Evolutionary conservation across 2,888 invertebrate genomes (phyloP).

Genomic region (Magallana nippona): DNA sequence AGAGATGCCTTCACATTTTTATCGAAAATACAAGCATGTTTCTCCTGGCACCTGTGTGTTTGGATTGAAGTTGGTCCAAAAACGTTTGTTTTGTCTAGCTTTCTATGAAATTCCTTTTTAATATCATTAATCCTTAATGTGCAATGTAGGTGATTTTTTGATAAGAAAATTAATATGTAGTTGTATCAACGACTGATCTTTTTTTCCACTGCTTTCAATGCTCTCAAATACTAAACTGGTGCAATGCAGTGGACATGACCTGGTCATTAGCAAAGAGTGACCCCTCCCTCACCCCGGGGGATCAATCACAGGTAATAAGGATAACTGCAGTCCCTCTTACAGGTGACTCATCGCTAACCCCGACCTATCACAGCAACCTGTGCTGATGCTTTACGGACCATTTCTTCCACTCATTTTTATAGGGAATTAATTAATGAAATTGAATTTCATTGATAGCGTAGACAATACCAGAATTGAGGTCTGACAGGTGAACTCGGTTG

Average conservation of each 20-base stretch:
- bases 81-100: not conserved
- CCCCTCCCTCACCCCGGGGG: not conserved
- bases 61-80: not conserved
- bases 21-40: not conserved
- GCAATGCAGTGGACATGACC: not conserved
- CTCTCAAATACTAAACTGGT: too few relatives aligned
- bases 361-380: not conserved
- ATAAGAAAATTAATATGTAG: too few relatives aligned
- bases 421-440: constrained; percentile 12
- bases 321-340: not conserved
- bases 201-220: too few relatives aligned
- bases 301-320: constrained; percentile 24
- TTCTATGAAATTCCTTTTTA: too few relatives aligned
- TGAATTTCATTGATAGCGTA: not conserved
- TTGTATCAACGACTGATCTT: too few relatives aligned
- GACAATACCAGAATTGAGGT: not conserved
- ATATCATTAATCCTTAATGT: too few relatives aligned
- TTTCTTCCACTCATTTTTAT: not conserved
- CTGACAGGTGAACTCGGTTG: constrained; percentile 3
- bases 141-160: too few relatives aligned
- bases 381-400: not conserved
- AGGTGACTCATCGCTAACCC: constrained; percentile 5
- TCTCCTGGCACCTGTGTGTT: not conserved
- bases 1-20: not conserved
- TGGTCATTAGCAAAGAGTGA: not conserved